Evolutionary conservation across 2,888 invertebrate genomes (phyloP), one percentile per base, ranked within the genome.

Genomic region (Malthinus flaveolus): DNA sequence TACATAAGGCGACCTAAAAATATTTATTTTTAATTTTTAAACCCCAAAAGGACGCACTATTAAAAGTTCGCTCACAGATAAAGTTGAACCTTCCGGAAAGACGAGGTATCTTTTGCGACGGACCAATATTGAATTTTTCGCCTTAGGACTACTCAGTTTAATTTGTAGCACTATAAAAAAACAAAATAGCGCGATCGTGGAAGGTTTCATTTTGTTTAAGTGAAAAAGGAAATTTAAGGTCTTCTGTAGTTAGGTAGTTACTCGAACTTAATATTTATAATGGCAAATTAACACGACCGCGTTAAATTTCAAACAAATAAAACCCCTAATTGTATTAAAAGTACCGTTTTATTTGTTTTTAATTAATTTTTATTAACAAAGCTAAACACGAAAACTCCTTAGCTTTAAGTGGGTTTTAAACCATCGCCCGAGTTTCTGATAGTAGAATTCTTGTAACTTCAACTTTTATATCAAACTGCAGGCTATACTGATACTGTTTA

Each of bases 31-130:
- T 44, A 42, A 42, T 23, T 42, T 42, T 23, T 23, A 23, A 23
- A 23, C 15, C 23, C n/a, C 13, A 42, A 15, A 42, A 42, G 13
- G n/a, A 42, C 12, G 15, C 23, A 47, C 47, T 51, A 31, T 46
- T 42, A 51, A 48, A n/a, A 55, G 50, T 42, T 42, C 57, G 82
- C 85, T 84, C 71, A 87, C 87, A 59, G 87, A 86, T 77, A 87
- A 85, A 76, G 85, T 86, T 8, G 87, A 85, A 49, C 87, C 88
- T 74, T 88, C 87, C 1, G 88, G 88, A 77, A 88, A 88, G 23
- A 86, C 85, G 8, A 88, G 82, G 70, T 87, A 88, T 68, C 88
- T 80, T 67, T 83, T 85, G 60, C 78, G 80, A 56, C 87, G 80
- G 0, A 85, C 83, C 62, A 86, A 77, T 65, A 44, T 33, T 15